phyloP scores from a whole-genome alignment of 2,113 vertebrate species.

The Danio rerio region GRCz12tu NC_133195.1:49210501-49211000 shows the following conservation, averaged over 20 bases:
- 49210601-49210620: slow-evolving; percentile 66
- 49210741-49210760: slow-evolving; percentile 28
- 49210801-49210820: background rate
- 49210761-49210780: background rate
- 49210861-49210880: too few species aligned
- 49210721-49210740: slow-evolving; percentile 35
- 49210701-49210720: background rate
- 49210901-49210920: too few species aligned
- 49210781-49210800: slow-evolving; percentile 1
- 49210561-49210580: slow-evolving; percentile 83
- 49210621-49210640: slow-evolving; percentile 49
- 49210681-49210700: background rate
- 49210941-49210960: too few species aligned
- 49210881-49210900: too few species aligned
- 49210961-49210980: too few species aligned
- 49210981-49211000: too few species aligned
- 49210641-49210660: slow-evolving; percentile 42
- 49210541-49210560: slow-evolving; percentile 85
- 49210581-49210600: slow-evolving; percentile 78
- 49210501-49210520: slow-evolving; percentile 82
- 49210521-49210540: slow-evolving; percentile 82
- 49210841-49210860: background rate
- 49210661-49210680: slow-evolving; percentile 19
- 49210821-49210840: slow-evolving; percentile 13
- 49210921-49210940: too few species aligned